Base-by-base conservation (phyloP, 2,797 vertebrate genomes). In the Oryzias dopingdopingensis region DNA sequence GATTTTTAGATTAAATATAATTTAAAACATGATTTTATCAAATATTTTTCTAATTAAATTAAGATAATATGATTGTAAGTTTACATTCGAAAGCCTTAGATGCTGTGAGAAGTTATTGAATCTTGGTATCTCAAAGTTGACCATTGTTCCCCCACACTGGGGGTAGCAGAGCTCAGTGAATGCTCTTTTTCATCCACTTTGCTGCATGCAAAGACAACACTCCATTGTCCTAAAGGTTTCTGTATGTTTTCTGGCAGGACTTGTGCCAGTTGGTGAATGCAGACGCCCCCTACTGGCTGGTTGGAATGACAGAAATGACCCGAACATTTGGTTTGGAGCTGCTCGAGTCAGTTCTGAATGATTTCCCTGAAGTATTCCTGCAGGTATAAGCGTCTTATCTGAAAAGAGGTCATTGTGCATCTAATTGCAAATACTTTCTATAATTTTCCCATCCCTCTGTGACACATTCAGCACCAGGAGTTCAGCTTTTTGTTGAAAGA, bases 231-330 rank as follows among this genome's bases (percentile, higher is more conserved):
- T 42, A 56, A 70, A 41, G 20, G 47, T 53, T 65, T 16, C 47
- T 68, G 41, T 84, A 49, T 12, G 0, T 42, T 15, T 58, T 37
- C 14, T 13, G 59, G 42, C 78, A 99, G 97, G 97, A 99, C 77
- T 87, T 99, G 63, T 99, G 97, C 84, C 97, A 99, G 79, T 84
- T 99, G 67, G 97, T 99, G 83, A 99, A 99, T 57, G 97, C 97
- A 13, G 97, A 99, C 55, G 97, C 97, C 70, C 97, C 97, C 69
- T 99, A 99, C 85, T 99, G 97, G 97, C 90, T 99, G 6, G 94
- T 99, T 72, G 97, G 97, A 43, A 99, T 99, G 97, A 99, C 96
- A 0, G 97, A 99, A 88, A 99, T 99, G 97, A 99, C 97, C 0
- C 89, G 97, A 49, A 99, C 97, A 0, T 99, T 99, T 84, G 97